Evolutionary conservation across 2,797 vertebrate species (phyloP).

Genomic region (Lepus townsendii): DNA sequence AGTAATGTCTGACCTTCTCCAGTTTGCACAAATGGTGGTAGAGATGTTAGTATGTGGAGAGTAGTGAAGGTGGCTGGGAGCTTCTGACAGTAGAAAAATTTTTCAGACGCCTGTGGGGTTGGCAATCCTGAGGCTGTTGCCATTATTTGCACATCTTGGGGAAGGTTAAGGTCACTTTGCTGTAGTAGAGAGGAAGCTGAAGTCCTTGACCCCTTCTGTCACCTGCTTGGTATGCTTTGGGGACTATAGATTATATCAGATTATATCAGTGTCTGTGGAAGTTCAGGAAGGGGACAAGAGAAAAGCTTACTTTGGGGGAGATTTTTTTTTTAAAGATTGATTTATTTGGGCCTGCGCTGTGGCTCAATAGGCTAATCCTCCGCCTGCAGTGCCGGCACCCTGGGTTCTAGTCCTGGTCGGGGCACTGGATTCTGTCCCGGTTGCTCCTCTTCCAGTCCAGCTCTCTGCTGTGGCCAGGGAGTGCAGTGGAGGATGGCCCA

Average conservation of each 20-base stretch:
- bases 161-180: neutral
- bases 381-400: too few relatives aligned
- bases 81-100: neutral
- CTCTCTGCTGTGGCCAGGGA: too few relatives aligned
- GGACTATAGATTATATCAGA: neutral
- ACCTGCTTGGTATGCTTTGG: neutral
- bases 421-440: too few relatives aligned
- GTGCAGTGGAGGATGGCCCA: too few relatives aligned
- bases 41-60: neutral
- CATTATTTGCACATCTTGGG: neutral
- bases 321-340: too few relatives aligned
- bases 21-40: neutral
- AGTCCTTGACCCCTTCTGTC: neutral
- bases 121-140: neutral
- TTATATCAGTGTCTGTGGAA: neutral
- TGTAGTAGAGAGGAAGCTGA: neutral
- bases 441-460: too few relatives aligned
- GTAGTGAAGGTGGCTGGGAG: neutral
- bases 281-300: neutral
- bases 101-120: neutral
- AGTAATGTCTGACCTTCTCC: neutral
- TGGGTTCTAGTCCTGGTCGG: too few relatives aligned
- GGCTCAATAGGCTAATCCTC: too few relatives aligned
- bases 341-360: too few relatives aligned
- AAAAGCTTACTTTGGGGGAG: neutral